phyloP scores from a whole-genome alignment of 2,113 vertebrate genomes.

The Zapus hudsonius region DNA sequence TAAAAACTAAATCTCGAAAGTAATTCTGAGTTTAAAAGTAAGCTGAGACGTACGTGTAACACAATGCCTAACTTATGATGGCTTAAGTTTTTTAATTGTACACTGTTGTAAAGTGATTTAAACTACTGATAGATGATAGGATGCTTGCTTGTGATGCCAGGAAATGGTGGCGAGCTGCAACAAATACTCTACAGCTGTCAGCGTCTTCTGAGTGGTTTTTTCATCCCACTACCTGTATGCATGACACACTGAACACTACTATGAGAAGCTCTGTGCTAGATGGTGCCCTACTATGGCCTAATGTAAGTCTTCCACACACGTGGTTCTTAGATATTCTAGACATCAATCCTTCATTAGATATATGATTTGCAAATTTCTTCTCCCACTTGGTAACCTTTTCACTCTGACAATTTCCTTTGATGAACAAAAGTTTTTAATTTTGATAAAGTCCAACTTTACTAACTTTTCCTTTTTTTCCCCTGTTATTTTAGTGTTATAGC shows the following conservation, averaged over 20 bases:
- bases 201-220: background rate
- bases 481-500: background rate
- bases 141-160: background rate
- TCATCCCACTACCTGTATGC: background rate
- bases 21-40: slow-evolving; percentile 42
- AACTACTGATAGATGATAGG: background rate
- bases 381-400: background rate
- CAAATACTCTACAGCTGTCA: background rate
- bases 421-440: background rate
- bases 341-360: background rate
- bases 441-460: background rate
- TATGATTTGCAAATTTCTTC: slow-evolving; percentile 6
- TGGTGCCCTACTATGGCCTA: background rate
- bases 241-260: background rate
- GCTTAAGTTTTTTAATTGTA: background rate
- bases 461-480: background rate
- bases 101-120: background rate
- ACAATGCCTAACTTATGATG: background rate
- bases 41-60: background rate
- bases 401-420: background rate
- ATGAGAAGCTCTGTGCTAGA: background rate
- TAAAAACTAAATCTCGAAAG: slow-evolving; percentile 22
- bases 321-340: background rate
- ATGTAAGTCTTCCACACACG: background rate
- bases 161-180: background rate